These are phyloP conservation scores for Gerris lacustris DNA, from an alignment of 2,888 invertebrate species.

Conservation along the genomic window DNA sequence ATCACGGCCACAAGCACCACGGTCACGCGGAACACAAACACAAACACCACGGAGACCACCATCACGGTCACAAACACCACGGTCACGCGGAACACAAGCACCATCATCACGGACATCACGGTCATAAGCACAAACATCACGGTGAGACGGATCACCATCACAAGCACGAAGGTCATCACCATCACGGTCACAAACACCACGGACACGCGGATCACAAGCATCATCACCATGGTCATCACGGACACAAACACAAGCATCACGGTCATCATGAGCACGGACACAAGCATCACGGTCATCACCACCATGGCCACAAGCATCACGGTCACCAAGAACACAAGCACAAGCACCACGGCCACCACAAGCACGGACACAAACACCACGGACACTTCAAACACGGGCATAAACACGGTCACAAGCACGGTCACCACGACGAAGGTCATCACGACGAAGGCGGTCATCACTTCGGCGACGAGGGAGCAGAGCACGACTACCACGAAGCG, in stretches of 20 bases:
- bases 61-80: slow-evolving; percentile 29
- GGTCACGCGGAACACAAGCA: slow-evolving; percentile 26
- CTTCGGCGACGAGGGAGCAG: slow-evolving; percentile 28
- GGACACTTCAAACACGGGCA: slow-evolving; percentile 39
- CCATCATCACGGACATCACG: slow-evolving; percentile 26
- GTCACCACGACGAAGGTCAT: slow-evolving; percentile 26
- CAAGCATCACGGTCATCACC: slow-evolving; percentile 27
- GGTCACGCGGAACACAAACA: slow-evolving; percentile 30
- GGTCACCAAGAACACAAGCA: slow-evolving; percentile 28
- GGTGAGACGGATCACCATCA: slow-evolving; percentile 26
- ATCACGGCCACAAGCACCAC: slow-evolving; percentile 27
- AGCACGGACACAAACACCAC: slow-evolving; percentile 39
- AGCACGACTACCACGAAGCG: neutral
- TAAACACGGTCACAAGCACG: slow-evolving; percentile 35
- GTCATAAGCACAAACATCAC: slow-evolving; percentile 28
- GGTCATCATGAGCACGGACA: slow-evolving; percentile 30
- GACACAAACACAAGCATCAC: slow-evolving; percentile 29
- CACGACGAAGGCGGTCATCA: slow-evolving; percentile 36
- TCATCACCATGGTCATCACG: slow-evolving; percentile 26
- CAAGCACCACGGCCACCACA: slow-evolving; percentile 34
- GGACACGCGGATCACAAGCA: slow-evolving; percentile 18
- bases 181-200: slow-evolving; percentile 25
- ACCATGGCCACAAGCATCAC: slow-evolving; percentile 26
- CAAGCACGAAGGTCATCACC: slow-evolving; percentile 26
- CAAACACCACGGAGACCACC: slow-evolving; percentile 31